Conservation (phyloP, 2,888 invertebrate genomes). For the Tricholauxania praeusta region DNA sequence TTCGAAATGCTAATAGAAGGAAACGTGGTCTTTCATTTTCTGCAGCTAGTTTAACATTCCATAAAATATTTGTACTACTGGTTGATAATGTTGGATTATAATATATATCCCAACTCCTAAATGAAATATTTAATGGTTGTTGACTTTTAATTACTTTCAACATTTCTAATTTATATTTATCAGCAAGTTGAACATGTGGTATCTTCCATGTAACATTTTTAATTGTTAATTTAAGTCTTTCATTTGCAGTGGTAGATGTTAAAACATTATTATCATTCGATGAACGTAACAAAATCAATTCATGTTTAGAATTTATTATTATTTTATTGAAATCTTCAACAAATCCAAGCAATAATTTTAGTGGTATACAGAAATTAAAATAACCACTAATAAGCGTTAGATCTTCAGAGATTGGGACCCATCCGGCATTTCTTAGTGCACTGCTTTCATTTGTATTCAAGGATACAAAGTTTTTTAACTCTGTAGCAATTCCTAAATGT, state of each 20-base stretch:
- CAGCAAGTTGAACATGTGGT: too few relatives aligned
- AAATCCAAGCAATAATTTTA: slow-evolving; percentile 59
- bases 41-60: slow-evolving; percentile 5
- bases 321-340: slow-evolving; percentile 62
- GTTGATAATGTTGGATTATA: too few relatives aligned
- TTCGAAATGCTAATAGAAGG: not conserved
- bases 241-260: not conserved
- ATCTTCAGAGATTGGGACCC: slow-evolving; percentile 30
- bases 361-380: slow-evolving; percentile 54
- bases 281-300: slow-evolving; percentile 47
- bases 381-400: slow-evolving; percentile 48
- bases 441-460: slow-evolving; percentile 46
- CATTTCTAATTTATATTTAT: too few relatives aligned
- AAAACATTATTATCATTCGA: slow-evolving; percentile 31
- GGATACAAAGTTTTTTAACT: slow-evolving; percentile 60
- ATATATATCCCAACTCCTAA: not conserved
- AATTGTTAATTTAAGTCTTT: too few relatives aligned
- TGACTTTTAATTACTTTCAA: too few relatives aligned
- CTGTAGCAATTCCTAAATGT: slow-evolving; percentile 56
- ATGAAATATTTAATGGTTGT: slow-evolving; percentile 1
- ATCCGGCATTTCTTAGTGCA: slow-evolving; percentile 42
- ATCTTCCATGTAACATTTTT: too few relatives aligned
- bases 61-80: not conserved
- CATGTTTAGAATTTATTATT: slow-evolving; percentile 63
- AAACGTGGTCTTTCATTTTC: too few relatives aligned